Evolutionary conservation across 2,113 vertebrate genomes (phyloP), one percentile per base, ranked within the genome.

Genomic region (Panurus biarmicus): DNA sequence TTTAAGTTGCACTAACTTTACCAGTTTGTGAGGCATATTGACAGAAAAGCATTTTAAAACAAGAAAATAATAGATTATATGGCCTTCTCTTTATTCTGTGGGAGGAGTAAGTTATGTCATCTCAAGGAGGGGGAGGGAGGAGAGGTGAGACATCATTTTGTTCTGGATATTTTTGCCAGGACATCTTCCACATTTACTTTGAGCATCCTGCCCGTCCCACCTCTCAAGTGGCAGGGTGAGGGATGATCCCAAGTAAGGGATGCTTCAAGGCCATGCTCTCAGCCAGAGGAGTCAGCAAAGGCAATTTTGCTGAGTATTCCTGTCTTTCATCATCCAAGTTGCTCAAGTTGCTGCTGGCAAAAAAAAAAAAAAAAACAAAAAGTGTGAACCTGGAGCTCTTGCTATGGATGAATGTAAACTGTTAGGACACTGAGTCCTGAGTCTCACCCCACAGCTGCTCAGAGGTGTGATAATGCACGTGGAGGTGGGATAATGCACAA

Each of bases 381-480:
- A 42, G 9, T 22, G 21, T 40, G 81, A 83, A 62, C 14, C 24
- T 2, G 1, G 48, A 77, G 13, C 10, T 88, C 56, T 71, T 47
- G 47, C 70, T 45, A 2, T 13, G 45, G 40, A 23, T 75, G 31
- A 57, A 60, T 21, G 47, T 19, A 58, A 78, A 13, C 20, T 3
- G 1, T 53, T 35, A n/a, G 42, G 47, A 65, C 14, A n/a, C 14
- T 0, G 3, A 35, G 51, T 33, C 26, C 44, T 0, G 10, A 83
- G 44, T 28, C 14, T 45, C 36, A 62, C 15, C 25, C 22, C 35
- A 53, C 24, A 36, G 40, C 58, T 85, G 47, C 40, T 83, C 33
- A 28, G 71, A 73, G 64, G 6, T n/a, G 10, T 75, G 53, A 22
- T 38, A 85, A 58, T 7, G n/a, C 28, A 42, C 3, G 2, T 12